Evolutionary conservation across 2,113 vertebrate genomes (phyloP).

Genomic region (Panurus biarmicus): DNA sequence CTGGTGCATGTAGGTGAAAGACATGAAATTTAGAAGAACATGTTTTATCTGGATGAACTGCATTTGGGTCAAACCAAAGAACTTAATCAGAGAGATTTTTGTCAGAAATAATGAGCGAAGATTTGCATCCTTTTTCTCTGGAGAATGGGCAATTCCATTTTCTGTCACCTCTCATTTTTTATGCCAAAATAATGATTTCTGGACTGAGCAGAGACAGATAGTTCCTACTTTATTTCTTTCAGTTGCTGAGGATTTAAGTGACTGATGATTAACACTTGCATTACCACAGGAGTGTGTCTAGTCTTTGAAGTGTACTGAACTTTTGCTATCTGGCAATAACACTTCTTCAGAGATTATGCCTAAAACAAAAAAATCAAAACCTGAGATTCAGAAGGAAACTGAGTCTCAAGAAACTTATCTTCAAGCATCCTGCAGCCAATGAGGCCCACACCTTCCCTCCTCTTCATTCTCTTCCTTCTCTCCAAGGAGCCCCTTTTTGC

Average conservation of each 20-base stretch:
- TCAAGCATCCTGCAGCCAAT: not conserved
- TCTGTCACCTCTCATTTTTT: not conserved
- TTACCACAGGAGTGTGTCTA: not conserved
- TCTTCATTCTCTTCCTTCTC: not conserved
- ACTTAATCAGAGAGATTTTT: not conserved
- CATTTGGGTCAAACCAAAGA: not conserved
- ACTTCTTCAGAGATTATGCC: not conserved
- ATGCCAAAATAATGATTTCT: not conserved
- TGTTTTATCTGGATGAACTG: not conserved
- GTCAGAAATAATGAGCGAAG: not conserved
- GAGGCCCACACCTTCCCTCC: not conserved
- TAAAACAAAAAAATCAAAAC: not conserved
- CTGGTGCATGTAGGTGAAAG: not conserved
- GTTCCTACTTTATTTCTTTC: not conserved
- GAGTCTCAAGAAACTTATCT: not conserved
- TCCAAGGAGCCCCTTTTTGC: not conserved
- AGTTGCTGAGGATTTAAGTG: not conserved
- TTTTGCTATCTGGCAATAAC: not conserved
- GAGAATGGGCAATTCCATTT: not conserved
- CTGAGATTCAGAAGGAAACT: not conserved
- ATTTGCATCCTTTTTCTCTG: not conserved
- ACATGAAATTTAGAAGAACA: not conserved
- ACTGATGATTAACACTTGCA: not conserved
- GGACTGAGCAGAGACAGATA: not conserved
- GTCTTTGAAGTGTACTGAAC: not conserved